Conservation (phyloP, 2,113 vertebrate species). For the human (Homo sapiens) region GRCh38 chr6:90606501-90607000, state of each 20-base stretch:
- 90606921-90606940: slow-evolving; percentile 30
- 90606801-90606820: background rate
- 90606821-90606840: slow-evolving; percentile 14
- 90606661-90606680: no score
- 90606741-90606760: background rate
- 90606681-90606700: no score
- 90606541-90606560: no score
- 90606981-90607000: slow-evolving; percentile 5
- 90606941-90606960: background rate
- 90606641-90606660: no score
- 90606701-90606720: background rate
- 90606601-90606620: no score
- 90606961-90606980: background rate
- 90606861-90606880: background rate
- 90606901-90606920: background rate
- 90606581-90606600: no score
- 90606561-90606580: no score
- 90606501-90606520: no score
- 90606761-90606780: slow-evolving; percentile 23
- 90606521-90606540: no score
- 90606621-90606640: no score
- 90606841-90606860: background rate
- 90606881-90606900: background rate
- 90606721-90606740: background rate
- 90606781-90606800: background rate